These are phyloP conservation scores for Pristionchus pacificus DNA, from an alignment of 1,140 invertebrate genomes.

Conservation along the genomic window DNA sequence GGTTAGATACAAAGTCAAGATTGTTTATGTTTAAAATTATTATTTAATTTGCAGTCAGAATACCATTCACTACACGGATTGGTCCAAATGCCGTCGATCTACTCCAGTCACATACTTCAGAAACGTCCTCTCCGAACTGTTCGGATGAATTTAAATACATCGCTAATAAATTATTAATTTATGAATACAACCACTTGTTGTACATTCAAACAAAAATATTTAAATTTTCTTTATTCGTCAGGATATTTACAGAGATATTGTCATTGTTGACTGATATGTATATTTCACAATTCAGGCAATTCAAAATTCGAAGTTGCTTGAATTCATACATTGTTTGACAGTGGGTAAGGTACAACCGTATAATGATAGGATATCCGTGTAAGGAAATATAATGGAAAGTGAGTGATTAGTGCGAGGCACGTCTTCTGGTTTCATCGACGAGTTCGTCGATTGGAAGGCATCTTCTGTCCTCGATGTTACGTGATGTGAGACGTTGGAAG, in stretches of 20 bases:
- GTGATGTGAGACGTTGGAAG: constrained; percentile 22
- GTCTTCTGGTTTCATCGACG: no score
- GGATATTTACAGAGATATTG: not conserved
- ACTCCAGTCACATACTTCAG: constrained; percentile 18
- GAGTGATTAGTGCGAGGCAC: no score
- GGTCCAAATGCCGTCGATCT: constrained; percentile 25
- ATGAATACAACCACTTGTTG: not conserved
- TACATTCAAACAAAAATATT: no score
- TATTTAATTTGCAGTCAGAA: constrained; percentile 16
- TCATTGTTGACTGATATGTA: not conserved
- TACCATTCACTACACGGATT: constrained; percentile 28
- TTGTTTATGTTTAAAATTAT: not conserved
- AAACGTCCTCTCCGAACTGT: constrained; percentile 27
- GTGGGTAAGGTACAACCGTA: no score
- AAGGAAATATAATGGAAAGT: no score
- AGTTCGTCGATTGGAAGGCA: not conserved
- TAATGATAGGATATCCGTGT: no score
- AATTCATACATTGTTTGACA: no score
- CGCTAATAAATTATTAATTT: not conserved
- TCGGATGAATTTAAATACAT: constrained; percentile 17
- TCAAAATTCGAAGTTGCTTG: not conserved
- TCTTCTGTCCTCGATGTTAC: constrained; percentile 3
- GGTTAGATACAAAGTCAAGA: not conserved
- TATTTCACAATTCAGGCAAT: not conserved
- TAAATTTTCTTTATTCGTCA: no score